Evolutionary conservation across 2,113 vertebrate species (phyloP).

Genomic region (Lonchura striata): DNA sequence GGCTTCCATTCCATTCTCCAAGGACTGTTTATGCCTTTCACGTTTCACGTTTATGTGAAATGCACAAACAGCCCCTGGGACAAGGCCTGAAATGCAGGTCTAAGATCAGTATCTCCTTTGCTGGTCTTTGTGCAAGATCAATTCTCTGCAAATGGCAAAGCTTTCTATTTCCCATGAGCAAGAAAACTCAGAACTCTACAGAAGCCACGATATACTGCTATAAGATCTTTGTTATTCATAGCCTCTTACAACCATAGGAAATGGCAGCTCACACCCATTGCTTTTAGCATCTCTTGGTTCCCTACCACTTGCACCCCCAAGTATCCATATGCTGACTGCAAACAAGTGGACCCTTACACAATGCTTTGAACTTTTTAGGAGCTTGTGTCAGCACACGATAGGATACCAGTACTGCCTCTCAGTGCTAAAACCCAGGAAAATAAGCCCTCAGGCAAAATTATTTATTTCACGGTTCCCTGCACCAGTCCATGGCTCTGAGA

Average conservation of each 20-base stretch:
- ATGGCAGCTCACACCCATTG: neutral
- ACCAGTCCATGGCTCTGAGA: neutral
- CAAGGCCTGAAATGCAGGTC: too few relatives aligned
- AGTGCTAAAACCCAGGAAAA: neutral
- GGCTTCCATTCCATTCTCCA: neutral
- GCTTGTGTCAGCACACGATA: neutral
- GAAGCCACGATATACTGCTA: neutral
- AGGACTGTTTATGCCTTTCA: conserved; percentile 23
- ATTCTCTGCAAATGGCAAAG: too few relatives aligned
- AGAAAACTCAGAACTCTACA: too few relatives aligned
- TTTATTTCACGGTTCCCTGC: neutral
- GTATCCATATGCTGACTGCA: neutral
- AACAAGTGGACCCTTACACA: neutral
- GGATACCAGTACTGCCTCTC: neutral
- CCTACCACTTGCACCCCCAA: neutral
- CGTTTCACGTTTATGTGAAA: neutral
- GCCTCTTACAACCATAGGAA: neutral
- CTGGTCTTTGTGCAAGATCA: too few relatives aligned
- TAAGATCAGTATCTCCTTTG: too few relatives aligned
- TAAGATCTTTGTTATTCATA: neutral
- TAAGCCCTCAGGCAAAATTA: neutral
- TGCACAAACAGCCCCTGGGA: neutral
- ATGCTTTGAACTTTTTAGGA: neutral
- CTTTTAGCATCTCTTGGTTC: neutral
- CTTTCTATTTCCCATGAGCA: too few relatives aligned